phyloP scores from a whole-genome alignment of 2,113 vertebrate genomes.

The Misgurnus mizolepis region DNA sequence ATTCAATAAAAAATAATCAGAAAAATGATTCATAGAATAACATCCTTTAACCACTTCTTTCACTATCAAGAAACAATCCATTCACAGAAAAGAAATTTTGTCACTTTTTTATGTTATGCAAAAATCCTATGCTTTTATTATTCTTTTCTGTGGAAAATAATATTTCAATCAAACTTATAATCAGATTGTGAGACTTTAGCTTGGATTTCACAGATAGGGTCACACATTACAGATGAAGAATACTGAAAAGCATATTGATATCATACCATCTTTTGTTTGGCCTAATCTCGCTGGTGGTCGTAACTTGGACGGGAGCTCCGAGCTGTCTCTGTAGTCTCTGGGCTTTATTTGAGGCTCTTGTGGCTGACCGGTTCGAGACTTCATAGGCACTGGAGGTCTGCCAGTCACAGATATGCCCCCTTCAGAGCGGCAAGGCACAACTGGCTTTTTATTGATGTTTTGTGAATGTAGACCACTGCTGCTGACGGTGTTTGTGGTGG shows the following conservation, averaged over 20 bases:
- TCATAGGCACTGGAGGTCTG: slow-evolving; percentile 84
- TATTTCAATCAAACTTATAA: too few species aligned
- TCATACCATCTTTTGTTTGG: slow-evolving; percentile 67
- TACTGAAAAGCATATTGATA: background rate
- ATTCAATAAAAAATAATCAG: background rate
- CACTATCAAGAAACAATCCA: background rate
- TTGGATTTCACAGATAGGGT: background rate
- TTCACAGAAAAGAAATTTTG: background rate
- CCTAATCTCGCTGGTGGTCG: slow-evolving; percentile 68
- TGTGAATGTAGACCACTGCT: slow-evolving; percentile 53
- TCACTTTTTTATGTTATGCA: too few species aligned
- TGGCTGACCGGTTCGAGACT: slow-evolving; percentile 74
- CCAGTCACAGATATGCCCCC: slow-evolving; percentile 59
- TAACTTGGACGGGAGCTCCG: slow-evolving; percentile 74
- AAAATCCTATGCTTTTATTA: too few species aligned
- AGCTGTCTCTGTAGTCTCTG: slow-evolving; percentile 85
- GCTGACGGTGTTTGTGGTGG: slow-evolving; percentile 11
- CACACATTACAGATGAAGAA: background rate
- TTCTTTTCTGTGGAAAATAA: too few species aligned
- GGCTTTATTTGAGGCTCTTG: slow-evolving; percentile 72
- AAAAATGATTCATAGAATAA: background rate
- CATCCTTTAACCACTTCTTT: background rate
- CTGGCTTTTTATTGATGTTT: slow-evolving; percentile 73
- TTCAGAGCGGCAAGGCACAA: slow-evolving; percentile 83
- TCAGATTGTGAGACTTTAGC: too few species aligned